These are phyloP conservation scores for Blastobasis lacticolella DNA, from an alignment of 2,888 invertebrate species.

Conservation along the genomic window DNA sequence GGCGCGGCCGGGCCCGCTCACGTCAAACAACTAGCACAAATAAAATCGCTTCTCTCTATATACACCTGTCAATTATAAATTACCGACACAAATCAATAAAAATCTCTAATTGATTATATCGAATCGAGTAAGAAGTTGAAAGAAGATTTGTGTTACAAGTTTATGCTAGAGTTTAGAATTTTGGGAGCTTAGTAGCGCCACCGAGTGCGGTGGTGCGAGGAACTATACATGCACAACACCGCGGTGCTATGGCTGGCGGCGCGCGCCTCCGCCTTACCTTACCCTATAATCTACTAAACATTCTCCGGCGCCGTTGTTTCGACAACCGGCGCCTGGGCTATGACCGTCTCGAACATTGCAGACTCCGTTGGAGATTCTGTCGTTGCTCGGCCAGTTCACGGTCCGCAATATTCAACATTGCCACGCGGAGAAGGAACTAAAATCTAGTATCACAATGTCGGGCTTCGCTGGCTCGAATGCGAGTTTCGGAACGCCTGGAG, in stretches of 20 bases:
- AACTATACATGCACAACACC: constrained; percentile 72
- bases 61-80: constrained; percentile 58
- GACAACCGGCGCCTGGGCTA: constrained; percentile 43
- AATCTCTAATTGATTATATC: constrained; percentile 51
- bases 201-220: constrained; percentile 69
- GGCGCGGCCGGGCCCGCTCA: constrained; percentile 34
- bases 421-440: constrained; percentile 67
- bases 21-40: constrained; percentile 65
- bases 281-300: constrained; percentile 63
- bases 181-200: constrained; percentile 66
- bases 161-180: constrained; percentile 72
- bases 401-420: constrained; percentile 42
- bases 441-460: constrained; percentile 74
- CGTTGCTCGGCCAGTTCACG: constrained; percentile 18
- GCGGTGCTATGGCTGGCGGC: constrained; percentile 61
- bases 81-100: constrained; percentile 53
- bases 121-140: constrained; percentile 53
- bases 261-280: constrained; percentile 57
- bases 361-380: constrained; percentile 33
- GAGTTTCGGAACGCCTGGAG: constrained; percentile 51
- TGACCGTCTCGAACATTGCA: constrained; percentile 44
- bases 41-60: constrained; percentile 56
- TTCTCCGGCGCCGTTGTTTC: constrained; percentile 63
- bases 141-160: constrained; percentile 61
- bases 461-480: constrained; percentile 58